These are phyloP conservation scores for Callospermophilus lateralis DNA, from an alignment of 2,113 vertebrate species.

Conservation along the genomic window DNA sequence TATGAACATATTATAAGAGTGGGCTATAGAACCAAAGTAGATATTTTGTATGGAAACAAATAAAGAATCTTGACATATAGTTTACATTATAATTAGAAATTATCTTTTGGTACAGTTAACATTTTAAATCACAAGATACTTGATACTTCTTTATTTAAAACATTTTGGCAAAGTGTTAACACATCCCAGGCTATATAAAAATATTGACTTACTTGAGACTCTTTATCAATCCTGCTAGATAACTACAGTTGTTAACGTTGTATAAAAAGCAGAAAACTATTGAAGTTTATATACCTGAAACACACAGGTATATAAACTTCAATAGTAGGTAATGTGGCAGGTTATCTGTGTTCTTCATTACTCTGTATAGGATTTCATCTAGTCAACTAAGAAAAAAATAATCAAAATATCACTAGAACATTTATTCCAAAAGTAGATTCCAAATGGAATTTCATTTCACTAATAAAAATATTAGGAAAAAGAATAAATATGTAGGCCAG, in stretches of 20 bases:
- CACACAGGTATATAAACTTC: not conserved
- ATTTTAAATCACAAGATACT: not conserved
- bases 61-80: not conserved
- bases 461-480: not conserved
- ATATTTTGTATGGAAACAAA: not conserved
- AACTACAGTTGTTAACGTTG: not conserved
- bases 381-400: not conserved
- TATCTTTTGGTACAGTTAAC: not conserved
- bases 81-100: not conserved
- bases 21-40: not conserved
- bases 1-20: not conserved
- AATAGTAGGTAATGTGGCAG: not conserved
- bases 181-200: not conserved
- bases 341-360: not conserved
- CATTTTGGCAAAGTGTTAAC: not conserved
- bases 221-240: not conserved
- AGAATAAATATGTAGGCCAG: too few species aligned
- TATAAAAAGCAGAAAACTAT: not conserved
- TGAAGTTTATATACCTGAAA: too few species aligned
- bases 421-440: not conserved
- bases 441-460: not conserved
- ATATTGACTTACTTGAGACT: not conserved
- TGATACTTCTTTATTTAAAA: not conserved
- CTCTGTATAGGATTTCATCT: not conserved
- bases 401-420: not conserved